Percentiles rank a stretch among this genome's conserved stretches.
phyloP scores from a whole-genome alignment of 2,888 invertebrate species.

The Acanthosepion esculentum region DNA sequence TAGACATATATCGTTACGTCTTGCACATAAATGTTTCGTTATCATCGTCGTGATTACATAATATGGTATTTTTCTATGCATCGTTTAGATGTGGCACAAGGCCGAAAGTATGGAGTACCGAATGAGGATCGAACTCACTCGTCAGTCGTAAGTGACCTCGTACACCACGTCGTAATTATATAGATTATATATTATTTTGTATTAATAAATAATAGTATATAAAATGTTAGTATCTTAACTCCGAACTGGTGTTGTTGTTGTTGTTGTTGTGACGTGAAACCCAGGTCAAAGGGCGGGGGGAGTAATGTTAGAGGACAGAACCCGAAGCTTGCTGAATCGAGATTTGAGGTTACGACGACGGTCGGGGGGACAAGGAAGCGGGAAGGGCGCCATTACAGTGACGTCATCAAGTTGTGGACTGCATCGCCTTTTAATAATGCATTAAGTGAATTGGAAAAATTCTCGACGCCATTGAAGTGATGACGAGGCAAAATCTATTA shows the following conservation, averaged over 20 bases:
- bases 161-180: too few species aligned
- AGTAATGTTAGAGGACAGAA: neutral
- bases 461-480: neutral
- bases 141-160: too few species aligned
- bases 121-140: too few species aligned
- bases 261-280: neutral
- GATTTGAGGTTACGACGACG: neutral
- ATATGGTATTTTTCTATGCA: too few species aligned
- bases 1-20: too few species aligned
- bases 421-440: conserved; percentile 17
- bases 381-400: neutral
- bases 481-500: neutral
- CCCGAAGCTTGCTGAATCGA: neutral
- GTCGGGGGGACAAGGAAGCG: neutral
- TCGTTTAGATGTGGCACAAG: too few species aligned
- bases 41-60: too few species aligned
- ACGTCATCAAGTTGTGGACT: neutral
- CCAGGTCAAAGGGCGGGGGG: neutral
- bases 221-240: neutral
- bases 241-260: neutral
- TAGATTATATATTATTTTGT: too few species aligned
- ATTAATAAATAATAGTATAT: neutral
- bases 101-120: too few species aligned
- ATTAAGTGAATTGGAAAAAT: conserved; percentile 33
- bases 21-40: too few species aligned